phyloP scores from a whole-genome alignment of 2,888 invertebrate genomes.

The Aspidiotus destructor region DNA sequence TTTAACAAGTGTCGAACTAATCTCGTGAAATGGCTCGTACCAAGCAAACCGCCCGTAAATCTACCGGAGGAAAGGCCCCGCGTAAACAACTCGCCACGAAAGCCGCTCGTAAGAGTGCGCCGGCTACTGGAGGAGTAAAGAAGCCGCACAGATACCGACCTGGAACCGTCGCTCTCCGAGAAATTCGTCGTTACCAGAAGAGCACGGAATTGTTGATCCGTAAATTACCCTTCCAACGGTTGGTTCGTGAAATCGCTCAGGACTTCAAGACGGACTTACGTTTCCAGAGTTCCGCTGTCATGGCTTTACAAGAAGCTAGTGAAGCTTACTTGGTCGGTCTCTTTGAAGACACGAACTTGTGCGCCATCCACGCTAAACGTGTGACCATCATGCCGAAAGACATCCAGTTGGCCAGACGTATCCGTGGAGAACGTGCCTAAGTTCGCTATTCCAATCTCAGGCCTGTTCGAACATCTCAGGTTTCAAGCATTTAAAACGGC shows the following conservation, averaged over 20 bases:
- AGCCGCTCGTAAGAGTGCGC: constrained; percentile 47
- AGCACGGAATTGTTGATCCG: constrained; percentile 48
- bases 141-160: constrained; percentile 46
- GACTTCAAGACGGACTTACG: constrained; percentile 44
- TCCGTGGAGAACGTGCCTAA: constrained; percentile 33
- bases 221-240: constrained; percentile 47
- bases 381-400: constrained; percentile 58
- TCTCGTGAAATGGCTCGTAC: constrained; percentile 46
- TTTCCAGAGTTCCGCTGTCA: constrained; percentile 40
- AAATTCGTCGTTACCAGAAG: constrained; percentile 54
- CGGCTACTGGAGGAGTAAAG: constrained; percentile 49
- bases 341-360: constrained; percentile 96
- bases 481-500: constrained; percentile 27
- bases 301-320: constrained; percentile 44
- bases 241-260: constrained; percentile 49
- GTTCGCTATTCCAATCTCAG: neutral
- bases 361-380: constrained; percentile 81
- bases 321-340: constrained; percentile 80
- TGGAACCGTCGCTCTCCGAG: constrained; percentile 48
- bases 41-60: constrained; percentile 50
- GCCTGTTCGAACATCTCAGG: neutral
- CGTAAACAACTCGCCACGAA: constrained; percentile 49
- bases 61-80: constrained; percentile 49
- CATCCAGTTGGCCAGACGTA: constrained; percentile 47
- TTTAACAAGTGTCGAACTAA: neutral